Conservation (phyloP, 1,140 invertebrate genomes). For the Macrobrachium nipponense region DNA sequence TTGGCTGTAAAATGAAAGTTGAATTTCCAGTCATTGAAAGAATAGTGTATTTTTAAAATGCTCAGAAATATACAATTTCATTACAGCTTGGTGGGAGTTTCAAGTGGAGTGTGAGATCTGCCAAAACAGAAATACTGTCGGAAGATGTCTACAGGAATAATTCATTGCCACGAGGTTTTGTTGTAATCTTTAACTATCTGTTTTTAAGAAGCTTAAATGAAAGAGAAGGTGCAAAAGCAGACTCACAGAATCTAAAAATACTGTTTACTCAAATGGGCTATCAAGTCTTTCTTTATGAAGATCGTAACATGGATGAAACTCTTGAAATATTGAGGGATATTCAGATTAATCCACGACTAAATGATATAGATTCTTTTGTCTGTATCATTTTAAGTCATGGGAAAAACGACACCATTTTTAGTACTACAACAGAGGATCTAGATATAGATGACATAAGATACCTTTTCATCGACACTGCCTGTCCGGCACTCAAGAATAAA, state of each 20-base stretch:
- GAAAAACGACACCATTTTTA: constrained; percentile 9
- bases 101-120: constrained; percentile 18
- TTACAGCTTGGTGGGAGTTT: constrained; percentile 4
- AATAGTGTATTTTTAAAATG: not conserved
- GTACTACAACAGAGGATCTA: not conserved
- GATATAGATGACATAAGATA: constrained; percentile 30
- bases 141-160: constrained; percentile 33
- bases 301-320: constrained; percentile 5
- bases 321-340: not conserved
- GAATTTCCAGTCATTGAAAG: not conserved
- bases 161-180: constrained; percentile 8
- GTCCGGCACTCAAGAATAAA: constrained; percentile 20
- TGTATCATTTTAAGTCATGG: constrained; percentile 43
- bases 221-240: constrained; percentile 1
- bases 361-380: constrained; percentile 19
- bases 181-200: constrained; percentile 38
- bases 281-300: constrained; percentile 13
- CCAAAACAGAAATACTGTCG: not conserved
- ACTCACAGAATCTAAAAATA: constrained; percentile 26
- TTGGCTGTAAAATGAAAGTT: not conserved
- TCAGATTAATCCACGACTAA: not conserved
- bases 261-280: constrained; percentile 39
- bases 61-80: not conserved
- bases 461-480: constrained; percentile 18
- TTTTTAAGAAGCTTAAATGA: not conserved